Percentiles rank a stretch among this genome's conserved stretches.
Conservation (phyloP, 1,140 invertebrate genomes). For the Halesus radiatus region DNA sequence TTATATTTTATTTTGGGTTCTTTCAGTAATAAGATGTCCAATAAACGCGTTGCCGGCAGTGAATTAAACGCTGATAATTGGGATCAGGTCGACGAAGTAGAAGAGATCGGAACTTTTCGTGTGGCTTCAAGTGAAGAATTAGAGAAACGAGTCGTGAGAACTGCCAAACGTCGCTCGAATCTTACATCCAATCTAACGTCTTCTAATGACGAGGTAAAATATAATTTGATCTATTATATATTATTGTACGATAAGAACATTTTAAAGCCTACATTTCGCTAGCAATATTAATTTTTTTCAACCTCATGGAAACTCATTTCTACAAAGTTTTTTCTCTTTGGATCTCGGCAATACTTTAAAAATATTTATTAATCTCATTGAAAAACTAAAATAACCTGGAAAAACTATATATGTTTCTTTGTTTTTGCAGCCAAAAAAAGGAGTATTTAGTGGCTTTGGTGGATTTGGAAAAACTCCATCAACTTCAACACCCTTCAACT, state of each 20-base stretch:
- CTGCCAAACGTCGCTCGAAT: constrained; percentile 77
- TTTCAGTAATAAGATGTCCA: constrained; percentile 72
- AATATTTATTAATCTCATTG: too few relatives aligned
- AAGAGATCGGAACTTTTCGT: constrained; percentile 82
- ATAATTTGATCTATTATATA: background rate
- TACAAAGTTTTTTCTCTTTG: too few relatives aligned
- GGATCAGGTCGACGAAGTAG: constrained; percentile 83
- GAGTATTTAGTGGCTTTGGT: constrained; percentile 76
- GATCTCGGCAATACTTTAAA: too few relatives aligned
- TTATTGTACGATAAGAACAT: too few relatives aligned
- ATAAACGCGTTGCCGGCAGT: constrained; percentile 81
- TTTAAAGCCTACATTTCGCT: too few relatives aligned
- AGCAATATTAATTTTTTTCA: too few relatives aligned
- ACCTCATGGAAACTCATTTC: too few relatives aligned
- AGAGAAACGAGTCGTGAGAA: constrained; percentile 82
- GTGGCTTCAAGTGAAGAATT: constrained; percentile 80
- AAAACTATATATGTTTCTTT: too few relatives aligned
- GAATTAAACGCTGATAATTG: constrained; percentile 93
- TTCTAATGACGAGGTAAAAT: constrained; percentile 57
- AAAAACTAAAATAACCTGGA: too few relatives aligned
- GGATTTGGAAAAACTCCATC: constrained; percentile 71
- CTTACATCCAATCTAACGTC: constrained; percentile 51
- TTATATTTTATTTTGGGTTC: background rate
- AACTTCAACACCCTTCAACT: constrained; percentile 71
- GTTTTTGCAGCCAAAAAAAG: constrained; percentile 70